Conservation (phyloP, 2,797 vertebrate genomes). For the Catostomus latipinnis region DNA sequence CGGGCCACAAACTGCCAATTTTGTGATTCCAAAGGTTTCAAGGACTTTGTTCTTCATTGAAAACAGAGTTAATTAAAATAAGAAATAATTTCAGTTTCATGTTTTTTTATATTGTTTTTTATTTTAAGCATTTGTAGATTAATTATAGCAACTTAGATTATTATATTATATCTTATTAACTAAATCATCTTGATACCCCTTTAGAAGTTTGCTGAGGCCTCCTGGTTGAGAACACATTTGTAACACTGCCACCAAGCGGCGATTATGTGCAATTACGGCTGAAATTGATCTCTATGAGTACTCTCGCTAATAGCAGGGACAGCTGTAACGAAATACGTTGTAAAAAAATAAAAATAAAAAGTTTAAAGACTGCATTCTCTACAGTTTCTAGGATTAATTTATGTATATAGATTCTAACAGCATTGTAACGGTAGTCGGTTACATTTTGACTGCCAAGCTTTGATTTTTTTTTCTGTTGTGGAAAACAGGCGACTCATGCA, state of each 20-base stretch:
- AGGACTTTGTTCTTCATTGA: too few species aligned
- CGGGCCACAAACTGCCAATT: too few species aligned
- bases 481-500: neutral
- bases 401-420: neutral
- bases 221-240: neutral
- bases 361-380: neutral
- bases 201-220: too few species aligned
- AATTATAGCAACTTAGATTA: too few species aligned
- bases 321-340: neutral
- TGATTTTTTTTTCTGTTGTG: neutral
- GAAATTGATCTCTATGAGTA: neutral
- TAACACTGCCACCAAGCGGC: constrained; percentile 68
- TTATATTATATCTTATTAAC: too few species aligned
- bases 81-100: too few species aligned
- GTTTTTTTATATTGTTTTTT: too few species aligned
- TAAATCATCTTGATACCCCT: too few species aligned
- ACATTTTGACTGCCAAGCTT: too few species aligned
- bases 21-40: too few species aligned
- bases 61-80: too few species aligned
- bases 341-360: neutral
- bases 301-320: neutral
- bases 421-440: neutral
- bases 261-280: neutral
- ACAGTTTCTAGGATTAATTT: neutral
- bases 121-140: too few species aligned